Evolutionary conservation across 2,113 vertebrate genomes (phyloP), one percentile per base, ranked within the genome.

Genomic region (Pseudorasbora parva): DNA sequence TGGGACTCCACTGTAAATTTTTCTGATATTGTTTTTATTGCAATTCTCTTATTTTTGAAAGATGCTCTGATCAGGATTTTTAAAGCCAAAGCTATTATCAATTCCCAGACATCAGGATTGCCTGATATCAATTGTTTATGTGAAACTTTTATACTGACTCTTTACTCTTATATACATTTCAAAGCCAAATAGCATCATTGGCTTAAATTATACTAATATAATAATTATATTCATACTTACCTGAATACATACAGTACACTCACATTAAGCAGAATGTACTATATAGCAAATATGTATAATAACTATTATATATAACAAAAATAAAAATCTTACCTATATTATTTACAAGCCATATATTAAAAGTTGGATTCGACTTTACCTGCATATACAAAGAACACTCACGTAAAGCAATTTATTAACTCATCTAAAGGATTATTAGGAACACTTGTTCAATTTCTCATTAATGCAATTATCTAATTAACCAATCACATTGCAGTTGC

Each of bases 21-120:
- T 79, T 79, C 45, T 6, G 23, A 47, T 64, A 47, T 49, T 64
- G 15, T 43, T 79, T 45, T 77, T 15, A 78, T 78, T 78, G 54
- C 1, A 14, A 43, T 77, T 56, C 30, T 56, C 19, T 23, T 19
- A 1, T 72, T 47, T 71, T 74, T 74, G 8, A 49, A 45, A 23
- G 45, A 74, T 47, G 12, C 6, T 51, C 45, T 74, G 45, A 3
- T 27, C 41, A 15, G 2, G 25, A 15, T 30, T 74, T 74, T 69
- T n/a, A 23, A 71, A 71, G 11, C 68, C 21, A 45, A 45, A n/a
- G 41, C 37, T 0, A 14, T 71, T 23, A 23, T 10, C 37, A n/a
- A 43, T 43, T 10, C 41, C 30, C 8, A 0, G 8, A 37, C 66
- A 41, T 69, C 4, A n/a, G 8, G 41, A 68, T 4, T 17, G 8